Conservation (phyloP, 2,888 invertebrate species). For the Bombylius major region DNA sequence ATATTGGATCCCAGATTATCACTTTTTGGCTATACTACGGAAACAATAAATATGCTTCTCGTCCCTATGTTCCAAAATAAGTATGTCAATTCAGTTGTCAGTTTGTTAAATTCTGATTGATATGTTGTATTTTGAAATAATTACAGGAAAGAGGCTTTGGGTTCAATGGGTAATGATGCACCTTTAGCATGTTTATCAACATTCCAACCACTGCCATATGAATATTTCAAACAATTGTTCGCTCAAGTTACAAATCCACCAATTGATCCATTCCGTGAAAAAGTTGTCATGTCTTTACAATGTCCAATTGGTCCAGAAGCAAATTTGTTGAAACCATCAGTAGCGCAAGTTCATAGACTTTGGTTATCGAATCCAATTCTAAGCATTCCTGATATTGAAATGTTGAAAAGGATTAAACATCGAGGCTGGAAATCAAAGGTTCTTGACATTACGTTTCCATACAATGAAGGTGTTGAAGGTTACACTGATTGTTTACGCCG, state of each 20-base stretch:
- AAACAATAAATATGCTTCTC: conserved; percentile 85
- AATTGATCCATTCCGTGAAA: conserved; percentile 96
- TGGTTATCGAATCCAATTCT: conserved; percentile 91
- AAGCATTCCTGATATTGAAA: conserved; percentile 78
- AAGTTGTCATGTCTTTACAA: conserved; percentile 95
- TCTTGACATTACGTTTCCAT: conserved; percentile 81
- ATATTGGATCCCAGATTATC: conserved; percentile 72
- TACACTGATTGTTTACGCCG: conserved; percentile 66
- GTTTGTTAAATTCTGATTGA: not conserved
- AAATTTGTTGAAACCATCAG: conserved; percentile 83
- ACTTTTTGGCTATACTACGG: conserved; percentile 87
- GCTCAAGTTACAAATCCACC: conserved; percentile 99
- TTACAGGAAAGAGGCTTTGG: conserved; percentile 87
- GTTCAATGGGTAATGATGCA: conserved; percentile 99
- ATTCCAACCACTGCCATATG: conserved; percentile 89
- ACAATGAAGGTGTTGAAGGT: conserved; percentile 58
- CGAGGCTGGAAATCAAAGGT: conserved; percentile 80
- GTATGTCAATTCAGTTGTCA: conserved; percentile 40
- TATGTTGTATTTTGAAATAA: not conserved
- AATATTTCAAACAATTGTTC: conserved; percentile 97
- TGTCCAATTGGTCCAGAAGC: conserved; percentile 95
- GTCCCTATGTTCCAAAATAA: conserved; percentile 93
- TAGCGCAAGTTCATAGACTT: conserved; percentile 75
- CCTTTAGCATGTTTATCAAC: conserved; percentile 92
- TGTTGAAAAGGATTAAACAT: conserved; percentile 69